Percentiles rank a stretch among this genome's conserved stretches.
phyloP scores from a whole-genome alignment of 1,140 invertebrate species.

The Pseudobourletiella spinata region DNA sequence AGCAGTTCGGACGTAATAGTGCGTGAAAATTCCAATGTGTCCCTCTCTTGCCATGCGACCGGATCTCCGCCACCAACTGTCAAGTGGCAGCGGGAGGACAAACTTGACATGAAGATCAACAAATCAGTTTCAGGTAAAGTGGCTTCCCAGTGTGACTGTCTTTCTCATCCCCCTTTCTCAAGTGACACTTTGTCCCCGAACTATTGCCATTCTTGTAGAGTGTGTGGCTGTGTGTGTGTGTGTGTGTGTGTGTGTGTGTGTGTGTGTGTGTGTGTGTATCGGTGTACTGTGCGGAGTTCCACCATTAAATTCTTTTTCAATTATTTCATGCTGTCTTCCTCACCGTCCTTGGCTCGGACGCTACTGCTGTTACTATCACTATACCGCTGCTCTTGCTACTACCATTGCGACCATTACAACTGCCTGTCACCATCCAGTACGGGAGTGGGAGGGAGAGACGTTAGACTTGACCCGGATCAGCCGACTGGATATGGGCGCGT shows the following conservation, averaged over 20 bases:
- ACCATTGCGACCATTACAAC: no score
- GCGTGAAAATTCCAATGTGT: slow-evolving; percentile 79
- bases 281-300: no score
- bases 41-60: slow-evolving; percentile 73
- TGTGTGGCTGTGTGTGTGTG: neutral
- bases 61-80: slow-evolving; percentile 79
- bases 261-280: no score
- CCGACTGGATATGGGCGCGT: slow-evolving; percentile 46
- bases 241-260: no score
- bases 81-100: slow-evolving; percentile 66
- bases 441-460: slow-evolving; percentile 71
- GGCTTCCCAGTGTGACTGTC: neutral
- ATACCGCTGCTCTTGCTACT: no score
- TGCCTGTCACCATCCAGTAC: no score
- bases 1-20: slow-evolving; percentile 85
- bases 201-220: no score
- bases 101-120: slow-evolving; percentile 59
- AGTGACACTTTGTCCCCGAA: neutral
- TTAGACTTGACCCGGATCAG: slow-evolving; percentile 76
- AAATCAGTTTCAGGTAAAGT: slow-evolving; percentile 62
- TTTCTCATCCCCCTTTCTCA: no score
- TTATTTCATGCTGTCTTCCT: no score
- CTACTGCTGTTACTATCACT: no score
- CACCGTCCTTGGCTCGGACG: no score
- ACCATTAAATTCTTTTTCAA: no score